Evolutionary conservation across 2,888 invertebrate genomes (phyloP).

Genomic region (Argynnis bischoffii): DNA sequence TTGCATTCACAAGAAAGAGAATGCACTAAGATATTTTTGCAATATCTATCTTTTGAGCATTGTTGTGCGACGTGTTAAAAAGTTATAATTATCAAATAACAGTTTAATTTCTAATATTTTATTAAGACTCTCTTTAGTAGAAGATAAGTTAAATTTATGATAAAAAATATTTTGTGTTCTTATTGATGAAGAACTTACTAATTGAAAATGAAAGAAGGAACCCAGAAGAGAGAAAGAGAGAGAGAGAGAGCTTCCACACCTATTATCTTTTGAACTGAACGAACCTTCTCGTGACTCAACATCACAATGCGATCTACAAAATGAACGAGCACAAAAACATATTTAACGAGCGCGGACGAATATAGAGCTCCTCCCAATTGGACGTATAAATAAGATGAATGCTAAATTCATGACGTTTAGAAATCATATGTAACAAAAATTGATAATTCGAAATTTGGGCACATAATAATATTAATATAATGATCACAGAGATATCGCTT

Average conservation of each 20-base stretch:
- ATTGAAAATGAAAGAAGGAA: not conserved
- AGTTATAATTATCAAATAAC: no score
- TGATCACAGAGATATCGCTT: slow-evolving; percentile 18
- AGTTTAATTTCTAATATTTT: no score
- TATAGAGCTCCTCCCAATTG: slow-evolving; percentile 21
- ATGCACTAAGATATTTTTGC: no score
- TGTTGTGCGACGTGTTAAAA: no score
- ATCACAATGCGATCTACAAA: slow-evolving; percentile 32
- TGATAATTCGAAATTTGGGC: slow-evolving; percentile 39
- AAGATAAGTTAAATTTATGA: no score
- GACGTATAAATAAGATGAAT: slow-evolving; percentile 20
- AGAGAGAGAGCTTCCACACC: slow-evolving; percentile 6
- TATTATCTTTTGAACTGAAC: slow-evolving; percentile 33
- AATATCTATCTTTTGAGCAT: no score
- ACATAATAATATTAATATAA: slow-evolving; percentile 52
- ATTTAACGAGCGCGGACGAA: not conserved
- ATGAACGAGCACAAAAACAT: slow-evolving; percentile 28
- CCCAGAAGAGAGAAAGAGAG: not conserved
- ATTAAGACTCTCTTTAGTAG: no score
- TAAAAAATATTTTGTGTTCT: no score
- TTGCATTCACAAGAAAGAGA: not conserved
- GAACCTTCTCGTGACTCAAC: slow-evolving; percentile 40
- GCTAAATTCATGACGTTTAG: slow-evolving; percentile 2
- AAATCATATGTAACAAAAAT: not conserved
- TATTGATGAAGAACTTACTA: no score